phyloP scores from a whole-genome alignment of 2,113 vertebrate genomes.

The Accipiter cooperii region DNA sequence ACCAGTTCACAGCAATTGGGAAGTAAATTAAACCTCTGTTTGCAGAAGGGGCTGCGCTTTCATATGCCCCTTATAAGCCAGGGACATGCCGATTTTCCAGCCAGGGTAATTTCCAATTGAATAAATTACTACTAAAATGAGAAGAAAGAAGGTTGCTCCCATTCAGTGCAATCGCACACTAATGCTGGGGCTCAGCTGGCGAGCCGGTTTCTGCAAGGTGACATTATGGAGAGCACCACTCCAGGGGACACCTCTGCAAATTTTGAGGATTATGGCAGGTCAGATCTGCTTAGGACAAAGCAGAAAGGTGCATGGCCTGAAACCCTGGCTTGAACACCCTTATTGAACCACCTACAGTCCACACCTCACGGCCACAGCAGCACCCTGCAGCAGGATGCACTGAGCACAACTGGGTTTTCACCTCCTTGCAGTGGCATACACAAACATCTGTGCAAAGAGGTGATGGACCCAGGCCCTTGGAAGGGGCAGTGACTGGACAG shows the following conservation, averaged over 20 bases:
- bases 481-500: background rate
- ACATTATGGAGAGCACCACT: background rate
- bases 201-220: background rate
- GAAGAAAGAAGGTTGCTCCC: background rate
- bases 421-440: background rate
- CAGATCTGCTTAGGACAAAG: background rate
- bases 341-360: background rate
- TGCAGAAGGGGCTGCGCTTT: background rate
- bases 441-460: background rate
- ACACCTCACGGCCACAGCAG: background rate
- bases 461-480: background rate
- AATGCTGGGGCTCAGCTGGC: background rate
- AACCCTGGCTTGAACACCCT: background rate
- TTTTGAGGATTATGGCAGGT: background rate
- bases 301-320: background rate
- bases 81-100: background rate
- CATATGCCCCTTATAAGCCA: background rate
- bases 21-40: background rate
- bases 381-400: background rate
- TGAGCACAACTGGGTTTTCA: accelerated
- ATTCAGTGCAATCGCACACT: background rate
- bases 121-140: background rate
- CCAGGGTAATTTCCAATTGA: background rate
- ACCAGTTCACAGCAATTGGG: background rate
- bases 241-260: background rate